Percentiles rank a stretch among this genome's conserved stretches.
Evolutionary conservation across 2,797 vertebrate species (phyloP).

Genomic region (Pipistrellus kuhlii): DNA sequence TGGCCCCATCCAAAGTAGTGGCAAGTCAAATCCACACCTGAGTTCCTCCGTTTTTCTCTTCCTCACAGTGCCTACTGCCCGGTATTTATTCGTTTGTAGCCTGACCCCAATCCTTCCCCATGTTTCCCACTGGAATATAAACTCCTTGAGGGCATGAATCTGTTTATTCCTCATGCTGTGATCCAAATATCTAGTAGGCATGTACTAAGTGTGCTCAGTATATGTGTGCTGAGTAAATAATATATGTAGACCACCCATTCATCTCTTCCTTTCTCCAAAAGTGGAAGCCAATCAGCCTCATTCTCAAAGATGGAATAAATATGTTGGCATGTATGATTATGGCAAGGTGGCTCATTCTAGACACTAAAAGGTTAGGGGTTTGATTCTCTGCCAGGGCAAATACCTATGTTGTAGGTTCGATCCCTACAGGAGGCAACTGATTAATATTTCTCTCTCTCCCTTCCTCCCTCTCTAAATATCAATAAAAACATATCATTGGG

Average conservation of each 20-base stretch:
- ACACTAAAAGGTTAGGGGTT: neutral
- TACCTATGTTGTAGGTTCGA: neutral
- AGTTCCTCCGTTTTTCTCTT: neutral
- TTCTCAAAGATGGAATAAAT: neutral
- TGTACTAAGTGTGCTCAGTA: neutral
- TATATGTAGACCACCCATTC: neutral
- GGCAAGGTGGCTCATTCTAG: neutral
- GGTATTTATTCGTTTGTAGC: too few relatives aligned
- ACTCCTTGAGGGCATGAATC: neutral
- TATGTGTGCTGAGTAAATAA: rapidly evolving
- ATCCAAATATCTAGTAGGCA: neutral
- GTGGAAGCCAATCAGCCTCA: neutral
- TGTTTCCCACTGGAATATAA: neutral
- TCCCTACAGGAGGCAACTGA: neutral
- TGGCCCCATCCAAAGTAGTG: rapidly evolving
- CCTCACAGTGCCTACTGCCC: neutral
- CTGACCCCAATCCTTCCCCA: rapidly evolving
- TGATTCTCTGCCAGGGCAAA: neutral
- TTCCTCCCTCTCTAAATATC: neutral
- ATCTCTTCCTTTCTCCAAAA: neutral
- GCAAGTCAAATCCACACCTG: rapidly evolving
- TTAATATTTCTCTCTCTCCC: neutral
- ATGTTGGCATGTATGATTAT: conserved; percentile 13
- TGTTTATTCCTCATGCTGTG: neutral
- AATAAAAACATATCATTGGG: neutral